These are phyloP conservation scores for Pristionchus maxplancki DNA, from an alignment of 2,888 invertebrate genomes.

Conservation along the genomic window DNA sequence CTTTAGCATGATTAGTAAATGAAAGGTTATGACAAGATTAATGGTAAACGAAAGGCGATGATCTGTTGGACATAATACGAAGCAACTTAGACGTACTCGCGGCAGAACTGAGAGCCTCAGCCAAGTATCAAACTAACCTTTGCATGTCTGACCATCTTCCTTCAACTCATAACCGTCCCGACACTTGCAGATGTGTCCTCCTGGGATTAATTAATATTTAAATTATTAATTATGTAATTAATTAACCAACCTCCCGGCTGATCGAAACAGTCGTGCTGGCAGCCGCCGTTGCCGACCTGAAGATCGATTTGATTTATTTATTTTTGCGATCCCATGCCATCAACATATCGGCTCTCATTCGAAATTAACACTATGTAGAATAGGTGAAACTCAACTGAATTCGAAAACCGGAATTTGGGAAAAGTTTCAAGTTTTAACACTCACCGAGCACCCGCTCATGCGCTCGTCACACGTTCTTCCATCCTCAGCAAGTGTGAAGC, in stretches of 20 bases:
- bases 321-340: neutral
- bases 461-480: slow-evolving; percentile 74
- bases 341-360: too few relatives aligned
- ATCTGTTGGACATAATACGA: neutral
- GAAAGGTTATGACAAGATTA: too few relatives aligned
- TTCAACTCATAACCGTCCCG: slow-evolving; percentile 67
- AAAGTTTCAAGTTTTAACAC: too few relatives aligned
- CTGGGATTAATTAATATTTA: neutral
- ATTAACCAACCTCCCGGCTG: slow-evolving; percentile 64
- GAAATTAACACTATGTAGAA: too few relatives aligned
- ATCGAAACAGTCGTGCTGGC: slow-evolving; percentile 80
- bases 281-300: slow-evolving; percentile 80
- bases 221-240: neutral
- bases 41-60: neutral
- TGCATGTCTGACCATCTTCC: slow-evolving; percentile 73
- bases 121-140: slow-evolving; percentile 56
- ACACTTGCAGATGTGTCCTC: slow-evolving; percentile 58
- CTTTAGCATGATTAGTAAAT: too few relatives aligned
- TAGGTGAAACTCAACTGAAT: too few relatives aligned
- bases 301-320: neutral
- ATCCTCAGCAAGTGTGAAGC: slow-evolving; percentile 67
- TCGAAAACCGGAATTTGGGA: too few relatives aligned
- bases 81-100: neutral
- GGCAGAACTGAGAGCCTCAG: neutral
- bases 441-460: slow-evolving; percentile 78